Evolutionary conservation across 2,888 invertebrate species (phyloP).

Genomic region (Oligia fasciuncula): DNA sequence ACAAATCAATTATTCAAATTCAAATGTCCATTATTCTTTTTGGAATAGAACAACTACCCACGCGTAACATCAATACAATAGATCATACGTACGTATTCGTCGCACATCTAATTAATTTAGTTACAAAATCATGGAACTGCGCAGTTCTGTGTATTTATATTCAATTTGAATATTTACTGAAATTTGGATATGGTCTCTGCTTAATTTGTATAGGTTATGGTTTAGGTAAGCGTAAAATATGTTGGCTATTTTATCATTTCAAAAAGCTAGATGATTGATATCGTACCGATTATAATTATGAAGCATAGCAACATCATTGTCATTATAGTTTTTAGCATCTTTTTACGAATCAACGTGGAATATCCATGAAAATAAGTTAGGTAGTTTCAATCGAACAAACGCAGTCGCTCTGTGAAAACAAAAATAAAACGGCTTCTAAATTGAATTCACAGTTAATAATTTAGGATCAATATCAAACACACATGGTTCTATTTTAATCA

Average conservation of each 20-base stretch:
- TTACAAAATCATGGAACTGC: constrained; percentile 41
- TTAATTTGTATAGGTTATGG: neutral
- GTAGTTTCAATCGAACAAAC: neutral
- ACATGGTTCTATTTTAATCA: neutral
- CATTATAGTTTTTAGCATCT: neutral
- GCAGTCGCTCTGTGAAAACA: no score
- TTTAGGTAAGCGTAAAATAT: neutral
- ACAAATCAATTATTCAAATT: constrained; percentile 42
- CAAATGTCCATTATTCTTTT: constrained; percentile 16
- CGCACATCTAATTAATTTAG: constrained; percentile 39
- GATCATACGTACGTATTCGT: constrained; percentile 19
- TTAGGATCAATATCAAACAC: neutral
- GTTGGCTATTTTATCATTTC: neutral
- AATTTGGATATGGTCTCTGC: neutral
- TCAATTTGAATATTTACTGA: constrained; percentile 19
- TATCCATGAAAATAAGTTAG: neutral
- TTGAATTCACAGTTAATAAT: neutral
- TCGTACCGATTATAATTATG: neutral
- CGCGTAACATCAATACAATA: constrained; percentile 40
- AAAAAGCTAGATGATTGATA: neutral
- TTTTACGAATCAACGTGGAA: neutral
- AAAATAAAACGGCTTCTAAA: neutral
- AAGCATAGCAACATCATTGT: neutral
- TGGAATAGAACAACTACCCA: constrained; percentile 34
- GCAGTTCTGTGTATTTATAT: constrained; percentile 33